A percentile compares a stretch with the other conserved stretches of the same genome.
Conservation (phyloP, 2,888 invertebrate species). For the Trissoscelio sp. region DNA sequence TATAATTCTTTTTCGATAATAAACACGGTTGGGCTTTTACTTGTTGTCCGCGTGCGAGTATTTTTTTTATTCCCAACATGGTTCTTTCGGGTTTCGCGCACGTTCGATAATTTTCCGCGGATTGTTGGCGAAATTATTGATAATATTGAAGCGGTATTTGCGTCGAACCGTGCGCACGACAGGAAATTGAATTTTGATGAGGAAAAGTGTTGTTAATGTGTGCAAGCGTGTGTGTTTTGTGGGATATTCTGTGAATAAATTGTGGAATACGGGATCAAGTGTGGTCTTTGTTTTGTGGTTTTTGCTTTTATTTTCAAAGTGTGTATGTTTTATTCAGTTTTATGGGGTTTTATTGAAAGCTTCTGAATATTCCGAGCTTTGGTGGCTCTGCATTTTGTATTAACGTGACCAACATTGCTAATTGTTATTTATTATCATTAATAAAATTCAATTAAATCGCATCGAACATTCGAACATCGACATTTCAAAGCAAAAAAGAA, state of each 20-base stretch:
- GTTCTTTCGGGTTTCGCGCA: conserved; percentile 9
- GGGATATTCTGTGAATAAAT: conserved; percentile 34
- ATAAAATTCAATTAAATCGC: not conserved
- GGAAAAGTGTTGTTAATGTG: conserved; percentile 54
- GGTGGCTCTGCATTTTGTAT: conserved; percentile 3
- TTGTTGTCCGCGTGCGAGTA: conserved; percentile 18
- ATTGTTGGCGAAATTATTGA: conserved; percentile 46
- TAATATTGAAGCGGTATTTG: conserved; percentile 52
- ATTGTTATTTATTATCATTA: conserved; percentile 21
- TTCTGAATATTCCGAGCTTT: conserved; percentile 8
- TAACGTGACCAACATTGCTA: conserved; percentile 15
- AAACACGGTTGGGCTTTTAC: conserved; percentile 44
- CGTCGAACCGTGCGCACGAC: conserved; percentile 13
- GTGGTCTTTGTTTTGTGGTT: conserved; percentile 47
- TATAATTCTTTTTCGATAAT: conserved; percentile 58
- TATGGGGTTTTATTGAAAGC: conserved; percentile 30
- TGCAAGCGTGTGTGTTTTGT: conserved; percentile 24
- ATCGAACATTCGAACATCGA: not conserved
- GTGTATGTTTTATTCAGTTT: conserved; percentile 20
- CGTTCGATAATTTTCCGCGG: conserved; percentile 38
- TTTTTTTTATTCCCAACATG: conserved; percentile 25
- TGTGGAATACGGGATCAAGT: conserved; percentile 9
- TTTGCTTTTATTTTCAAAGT: conserved; percentile 36
- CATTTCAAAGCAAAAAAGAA: not conserved
- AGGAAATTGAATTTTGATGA: conserved; percentile 57